Percentiles rank a stretch among this genome's conserved stretches.
phyloP scores from a whole-genome alignment of 2,888 invertebrate genomes.

The Acrobasis repandana region DNA sequence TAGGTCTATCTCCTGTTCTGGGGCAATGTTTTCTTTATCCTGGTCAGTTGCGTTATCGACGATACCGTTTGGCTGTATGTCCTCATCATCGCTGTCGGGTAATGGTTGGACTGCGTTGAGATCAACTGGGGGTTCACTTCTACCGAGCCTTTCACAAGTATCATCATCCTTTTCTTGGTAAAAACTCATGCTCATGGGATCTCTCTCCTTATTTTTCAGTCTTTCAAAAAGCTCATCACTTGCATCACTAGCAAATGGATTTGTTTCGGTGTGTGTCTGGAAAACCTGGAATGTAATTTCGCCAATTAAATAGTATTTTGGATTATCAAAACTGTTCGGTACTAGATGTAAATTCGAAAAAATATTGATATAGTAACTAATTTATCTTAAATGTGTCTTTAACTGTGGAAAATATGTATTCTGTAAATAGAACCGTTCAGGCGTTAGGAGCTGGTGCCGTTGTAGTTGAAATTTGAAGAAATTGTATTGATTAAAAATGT shows the following conservation, averaged over 20 bases:
- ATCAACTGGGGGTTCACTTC: slow-evolving; percentile 74
- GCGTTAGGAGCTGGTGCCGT: too few species aligned
- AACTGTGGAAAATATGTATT: too few species aligned
- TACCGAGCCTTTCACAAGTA: slow-evolving; percentile 67
- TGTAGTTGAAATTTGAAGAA: too few species aligned
- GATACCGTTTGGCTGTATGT: slow-evolving; percentile 58
- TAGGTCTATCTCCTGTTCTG: slow-evolving; percentile 51
- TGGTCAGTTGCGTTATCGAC: slow-evolving; percentile 42
- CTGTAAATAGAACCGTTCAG: too few species aligned
- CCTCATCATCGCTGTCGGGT: slow-evolving; percentile 81
- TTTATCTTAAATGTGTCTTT: too few species aligned
- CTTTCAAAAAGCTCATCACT: slow-evolving; percentile 77
- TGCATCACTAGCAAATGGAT: slow-evolving; percentile 70
- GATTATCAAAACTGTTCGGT: too few species aligned
- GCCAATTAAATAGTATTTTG: background rate
- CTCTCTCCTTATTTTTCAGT: slow-evolving; percentile 81
- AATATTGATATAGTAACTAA: too few species aligned
- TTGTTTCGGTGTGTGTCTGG: slow-evolving; percentile 72
- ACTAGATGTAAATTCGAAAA: too few species aligned
- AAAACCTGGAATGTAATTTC: slow-evolving; percentile 61
- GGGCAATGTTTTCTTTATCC: slow-evolving; percentile 69
- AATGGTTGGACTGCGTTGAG: slow-evolving; percentile 83
- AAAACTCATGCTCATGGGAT: slow-evolving; percentile 86
- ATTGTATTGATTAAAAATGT: too few species aligned
- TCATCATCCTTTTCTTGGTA: slow-evolving; percentile 84